Evolutionary conservation across 1,140 invertebrate species (phyloP).

Genomic region (Pectinophora gossypiella): DNA sequence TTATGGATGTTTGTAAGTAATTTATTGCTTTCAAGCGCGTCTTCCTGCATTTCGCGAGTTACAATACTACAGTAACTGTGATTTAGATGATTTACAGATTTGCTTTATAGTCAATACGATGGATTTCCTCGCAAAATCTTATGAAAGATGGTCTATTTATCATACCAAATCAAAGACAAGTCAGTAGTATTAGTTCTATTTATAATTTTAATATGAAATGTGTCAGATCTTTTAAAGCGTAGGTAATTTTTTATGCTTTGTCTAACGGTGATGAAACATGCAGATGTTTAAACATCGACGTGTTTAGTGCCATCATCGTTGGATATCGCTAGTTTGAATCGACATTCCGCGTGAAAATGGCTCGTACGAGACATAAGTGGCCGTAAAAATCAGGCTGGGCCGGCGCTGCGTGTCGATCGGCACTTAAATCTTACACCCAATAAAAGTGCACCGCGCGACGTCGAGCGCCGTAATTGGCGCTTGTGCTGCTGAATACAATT

Average conservation of each 20-base stretch:
- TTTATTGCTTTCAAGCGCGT: slow-evolving; percentile 39
- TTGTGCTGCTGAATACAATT: slow-evolving; percentile 50
- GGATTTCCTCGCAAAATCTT: too few species aligned
- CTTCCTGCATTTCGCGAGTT: slow-evolving; percentile 42
- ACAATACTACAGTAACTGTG: not conserved
- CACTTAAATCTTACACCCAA: slow-evolving; percentile 73
- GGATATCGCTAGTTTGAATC: not conserved
- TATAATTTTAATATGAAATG: too few species aligned
- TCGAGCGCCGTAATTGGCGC: slow-evolving; percentile 63
- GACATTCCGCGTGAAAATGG: not conserved
- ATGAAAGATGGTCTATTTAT: too few species aligned
- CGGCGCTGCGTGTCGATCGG: slow-evolving; percentile 55
- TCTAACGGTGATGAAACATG: too few species aligned
- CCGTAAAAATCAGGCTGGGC: slow-evolving; percentile 58
- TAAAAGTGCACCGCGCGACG: slow-evolving; percentile 62
- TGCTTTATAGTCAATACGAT: not conserved
- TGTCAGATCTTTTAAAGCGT: too few species aligned
- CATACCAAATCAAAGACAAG: too few species aligned
- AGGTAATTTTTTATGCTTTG: too few species aligned
- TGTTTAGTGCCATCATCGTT: not conserved
- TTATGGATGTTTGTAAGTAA: slow-evolving; percentile 41
- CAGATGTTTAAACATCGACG: too few species aligned
- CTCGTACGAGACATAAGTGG: slow-evolving; percentile 34
- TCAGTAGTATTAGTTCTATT: too few species aligned
- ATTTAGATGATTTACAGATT: not conserved